Conservation (phyloP, 2,797 vertebrate species). For the Macroramphosus scolopax region DNA sequence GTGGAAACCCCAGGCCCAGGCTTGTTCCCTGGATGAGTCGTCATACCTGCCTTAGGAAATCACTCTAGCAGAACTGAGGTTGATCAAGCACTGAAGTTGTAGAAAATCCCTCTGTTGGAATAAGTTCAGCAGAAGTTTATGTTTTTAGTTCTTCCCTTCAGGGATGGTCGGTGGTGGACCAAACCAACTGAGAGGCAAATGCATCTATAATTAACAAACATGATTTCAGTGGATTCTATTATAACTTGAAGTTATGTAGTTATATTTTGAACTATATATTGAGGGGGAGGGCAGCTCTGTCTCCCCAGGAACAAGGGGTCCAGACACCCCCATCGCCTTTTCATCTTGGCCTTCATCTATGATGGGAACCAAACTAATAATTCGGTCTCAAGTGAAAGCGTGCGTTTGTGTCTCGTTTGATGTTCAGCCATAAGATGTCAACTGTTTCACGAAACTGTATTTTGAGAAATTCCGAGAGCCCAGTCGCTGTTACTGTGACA, state of each 20-base stretch:
- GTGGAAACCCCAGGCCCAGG: constrained; percentile 63
- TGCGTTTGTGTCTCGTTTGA: constrained; percentile 1
- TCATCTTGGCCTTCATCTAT: background rate
- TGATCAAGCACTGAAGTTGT: constrained; percentile 37
- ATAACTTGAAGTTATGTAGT: too few relatives aligned
- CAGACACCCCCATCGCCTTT: background rate
- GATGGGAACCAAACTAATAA: background rate
- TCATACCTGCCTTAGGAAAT: constrained; percentile 74
- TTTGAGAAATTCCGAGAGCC: constrained; percentile 19
- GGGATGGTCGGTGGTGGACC: too few relatives aligned
- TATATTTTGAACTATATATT: too few relatives aligned
- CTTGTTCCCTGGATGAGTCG: constrained; percentile 72
- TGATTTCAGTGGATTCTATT: too few relatives aligned
- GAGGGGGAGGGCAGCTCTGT: too few relatives aligned
- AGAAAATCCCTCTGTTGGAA: constrained; percentile 37
- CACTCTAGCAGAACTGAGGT: constrained; percentile 62
- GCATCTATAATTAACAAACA: too few relatives aligned
- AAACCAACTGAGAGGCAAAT: too few relatives aligned
- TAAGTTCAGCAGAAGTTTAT: constrained; percentile 25
- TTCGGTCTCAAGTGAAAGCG: background rate
- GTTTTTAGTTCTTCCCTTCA: too few relatives aligned
- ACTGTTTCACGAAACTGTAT: constrained; percentile 8
- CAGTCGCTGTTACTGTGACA: constrained; percentile 20
- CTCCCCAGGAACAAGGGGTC: too few relatives aligned
- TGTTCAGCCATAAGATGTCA: constrained; percentile 1